Evolutionary conservation across 2,113 vertebrate genomes (phyloP), one percentile per base, ranked within the genome.

Genomic region (Colius striatus): DNA sequence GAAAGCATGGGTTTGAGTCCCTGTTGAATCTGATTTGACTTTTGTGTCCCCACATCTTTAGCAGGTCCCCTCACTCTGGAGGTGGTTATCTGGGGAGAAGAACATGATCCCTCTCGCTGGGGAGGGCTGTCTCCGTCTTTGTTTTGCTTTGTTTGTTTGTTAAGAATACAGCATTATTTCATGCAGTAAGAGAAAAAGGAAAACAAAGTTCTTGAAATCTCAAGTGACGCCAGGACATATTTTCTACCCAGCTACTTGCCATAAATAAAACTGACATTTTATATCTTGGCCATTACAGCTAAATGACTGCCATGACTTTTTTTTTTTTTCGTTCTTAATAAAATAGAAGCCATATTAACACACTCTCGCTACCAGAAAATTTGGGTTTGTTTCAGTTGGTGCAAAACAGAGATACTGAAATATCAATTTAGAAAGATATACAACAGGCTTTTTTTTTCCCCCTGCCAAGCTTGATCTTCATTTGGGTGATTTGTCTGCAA

Each of bases 201-300:
- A 95, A 96, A 96, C 83, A 96, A 92, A 97, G 94, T 97, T 96
- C 80, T 95, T 97, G 86, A 96, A 96, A 96, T 95, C 80, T 93
- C 84, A 53, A 90, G 57, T 71, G 76, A 95, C 89, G 95, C 95
- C 96, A 97, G 91, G 85, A 92, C 96, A 96, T 96, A 95, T 95
- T 97, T 96, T 93, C 96, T 96, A 93, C 92, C 92, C 96, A 96
- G 91, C 80, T 94, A 95, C 95, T 97, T 97, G 83, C 96, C 95
- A 93, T 97, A 96, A 97, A 97, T 96, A 97, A 97, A 96, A 87
- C 86, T 96, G 95, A 96, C 92, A 96, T 95, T 97, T 97, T 96
- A 94, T 95, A 96, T 97, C 91, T 96, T 97, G 94, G 94, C 95
- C 61, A 86, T 90, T 81, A 77, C 86, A 96, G 65, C 80, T 86